Conservation (phyloP, 2,797 vertebrate genomes). For the Melanotaenia parkinsoni region DNA sequence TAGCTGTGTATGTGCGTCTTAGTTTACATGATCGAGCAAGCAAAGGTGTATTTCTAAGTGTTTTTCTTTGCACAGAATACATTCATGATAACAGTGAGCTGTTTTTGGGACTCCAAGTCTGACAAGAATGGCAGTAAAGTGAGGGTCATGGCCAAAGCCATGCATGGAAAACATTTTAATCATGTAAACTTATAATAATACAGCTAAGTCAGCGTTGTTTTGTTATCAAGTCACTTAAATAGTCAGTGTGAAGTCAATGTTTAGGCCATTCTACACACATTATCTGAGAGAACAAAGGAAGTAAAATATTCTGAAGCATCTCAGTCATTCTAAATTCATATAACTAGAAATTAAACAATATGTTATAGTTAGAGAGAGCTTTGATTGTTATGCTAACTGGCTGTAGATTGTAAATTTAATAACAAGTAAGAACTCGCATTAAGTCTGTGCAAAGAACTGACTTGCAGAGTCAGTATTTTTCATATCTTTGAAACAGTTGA, state of each 20-base stretch:
- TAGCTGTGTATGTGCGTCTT: conserved; percentile 9
- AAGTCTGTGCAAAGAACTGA: conserved; percentile 39
- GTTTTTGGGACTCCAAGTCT: conserved; percentile 64
- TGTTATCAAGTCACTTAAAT: conserved; percentile 30
- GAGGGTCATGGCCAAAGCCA: conserved; percentile 24
- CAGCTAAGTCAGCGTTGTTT: conserved; percentile 19
- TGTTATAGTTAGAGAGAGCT: conserved; percentile 31
- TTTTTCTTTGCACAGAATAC: conserved; percentile 74
- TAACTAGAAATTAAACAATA: conserved; percentile 21
- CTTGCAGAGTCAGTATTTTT: neutral
- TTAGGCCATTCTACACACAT: conserved; percentile 13
- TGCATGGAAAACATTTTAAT: conserved; percentile 43
- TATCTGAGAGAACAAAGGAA: conserved; percentile 20
- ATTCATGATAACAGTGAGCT: conserved; percentile 81
- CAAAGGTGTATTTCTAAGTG: conserved; percentile 56
- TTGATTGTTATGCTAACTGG: conserved; percentile 25
- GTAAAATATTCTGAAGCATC: conserved; percentile 25
- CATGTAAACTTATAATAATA: conserved; percentile 40
- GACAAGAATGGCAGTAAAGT: conserved; percentile 49
- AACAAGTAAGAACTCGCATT: conserved; percentile 21
- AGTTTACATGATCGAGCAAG: conserved; percentile 59
- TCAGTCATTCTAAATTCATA: conserved; percentile 16
- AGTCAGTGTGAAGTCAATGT: conserved; percentile 26
- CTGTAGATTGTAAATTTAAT: conserved; percentile 21
- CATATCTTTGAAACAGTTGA: conserved; percentile 26